Evolutionary conservation across 2,888 invertebrate species (phyloP).

Genomic region (Horisme vitalbata): DNA sequence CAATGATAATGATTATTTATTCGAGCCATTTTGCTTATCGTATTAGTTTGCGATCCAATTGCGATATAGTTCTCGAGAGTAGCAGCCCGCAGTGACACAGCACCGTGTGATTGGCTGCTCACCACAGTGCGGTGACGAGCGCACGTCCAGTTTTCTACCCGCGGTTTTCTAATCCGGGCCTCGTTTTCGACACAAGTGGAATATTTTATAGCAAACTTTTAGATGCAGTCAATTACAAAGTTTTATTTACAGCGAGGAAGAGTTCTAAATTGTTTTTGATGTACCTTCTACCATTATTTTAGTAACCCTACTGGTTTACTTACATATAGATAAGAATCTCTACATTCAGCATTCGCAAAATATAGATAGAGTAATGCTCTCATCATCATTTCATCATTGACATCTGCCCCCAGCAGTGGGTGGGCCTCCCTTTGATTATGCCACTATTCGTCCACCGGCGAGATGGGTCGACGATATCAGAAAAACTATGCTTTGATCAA

Average conservation of each 20-base stretch:
- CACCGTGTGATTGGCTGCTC: slow-evolving; percentile 46
- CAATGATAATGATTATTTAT: no score
- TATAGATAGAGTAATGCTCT: no score
- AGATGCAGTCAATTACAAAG: slow-evolving; percentile 18
- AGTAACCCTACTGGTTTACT: no score
- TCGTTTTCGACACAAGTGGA: slow-evolving; percentile 47
- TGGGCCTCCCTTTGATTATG: no score
- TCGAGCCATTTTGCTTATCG: not conserved
- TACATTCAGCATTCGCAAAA: no score
- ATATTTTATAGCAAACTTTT: slow-evolving; percentile 37
- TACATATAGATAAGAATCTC: no score
- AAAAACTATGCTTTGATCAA: no score
- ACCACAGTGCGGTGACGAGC: slow-evolving; percentile 40
- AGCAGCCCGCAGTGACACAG: slow-evolving; percentile 33
- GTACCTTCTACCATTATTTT: no score
- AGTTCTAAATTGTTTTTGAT: not conserved
- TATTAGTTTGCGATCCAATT: slow-evolving; percentile 2
- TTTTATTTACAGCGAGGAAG: slow-evolving; percentile 21
- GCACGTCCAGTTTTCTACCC: slow-evolving; percentile 58
- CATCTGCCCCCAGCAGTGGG: no score
- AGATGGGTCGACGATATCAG: no score
- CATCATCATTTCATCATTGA: no score
- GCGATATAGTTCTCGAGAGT: slow-evolving; percentile 19
- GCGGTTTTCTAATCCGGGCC: slow-evolving; percentile 70
- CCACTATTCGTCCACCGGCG: no score